Percentiles rank a stretch among this genome's conserved stretches.
Conservation (phyloP, 2,888 invertebrate species). For the Linnaemya tessellans region DNA sequence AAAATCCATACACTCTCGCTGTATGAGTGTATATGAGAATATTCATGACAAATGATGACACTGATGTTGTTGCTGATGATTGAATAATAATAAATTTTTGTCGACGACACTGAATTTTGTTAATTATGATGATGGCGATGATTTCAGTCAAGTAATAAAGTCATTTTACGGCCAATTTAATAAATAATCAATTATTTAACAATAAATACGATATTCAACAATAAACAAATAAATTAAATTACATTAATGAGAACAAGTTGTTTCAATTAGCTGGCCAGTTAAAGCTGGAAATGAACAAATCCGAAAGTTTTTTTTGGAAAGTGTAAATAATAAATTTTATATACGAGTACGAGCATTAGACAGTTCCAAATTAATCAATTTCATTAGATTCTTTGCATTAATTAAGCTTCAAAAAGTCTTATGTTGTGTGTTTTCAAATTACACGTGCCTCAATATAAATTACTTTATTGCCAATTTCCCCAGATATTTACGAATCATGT, state of each 20-base stretch:
- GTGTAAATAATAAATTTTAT: not conserved
- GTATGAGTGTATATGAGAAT: not conserved
- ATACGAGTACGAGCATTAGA: no score
- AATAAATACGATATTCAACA: constrained; percentile 34
- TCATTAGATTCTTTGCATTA: constrained; percentile 38
- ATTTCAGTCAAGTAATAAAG: constrained; percentile 48
- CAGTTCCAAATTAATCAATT: constrained; percentile 15
- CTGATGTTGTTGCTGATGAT: constrained; percentile 27
- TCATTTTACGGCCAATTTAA: constrained; percentile 58
- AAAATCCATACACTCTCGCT: not conserved
- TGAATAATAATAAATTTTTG: constrained; percentile 51
- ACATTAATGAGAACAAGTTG: not conserved
- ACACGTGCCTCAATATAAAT: constrained; percentile 58
- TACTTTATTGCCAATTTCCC: constrained; percentile 58
- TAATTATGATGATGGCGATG: constrained; percentile 44
- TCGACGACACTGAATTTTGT: constrained; percentile 20
- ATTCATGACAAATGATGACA: constrained; percentile 25
- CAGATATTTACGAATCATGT: constrained; percentile 58
- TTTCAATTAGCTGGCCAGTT: not conserved
- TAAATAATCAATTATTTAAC: constrained; percentile 54
- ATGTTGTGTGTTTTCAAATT: not conserved
- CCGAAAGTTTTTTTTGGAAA: not conserved
- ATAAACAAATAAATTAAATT: constrained; percentile 21
- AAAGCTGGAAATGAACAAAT: not conserved
- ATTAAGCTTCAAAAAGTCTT: constrained; percentile 1